Conservation (phyloP, 2,888 invertebrate species). For the Lasioglossum villosulum region DNA sequence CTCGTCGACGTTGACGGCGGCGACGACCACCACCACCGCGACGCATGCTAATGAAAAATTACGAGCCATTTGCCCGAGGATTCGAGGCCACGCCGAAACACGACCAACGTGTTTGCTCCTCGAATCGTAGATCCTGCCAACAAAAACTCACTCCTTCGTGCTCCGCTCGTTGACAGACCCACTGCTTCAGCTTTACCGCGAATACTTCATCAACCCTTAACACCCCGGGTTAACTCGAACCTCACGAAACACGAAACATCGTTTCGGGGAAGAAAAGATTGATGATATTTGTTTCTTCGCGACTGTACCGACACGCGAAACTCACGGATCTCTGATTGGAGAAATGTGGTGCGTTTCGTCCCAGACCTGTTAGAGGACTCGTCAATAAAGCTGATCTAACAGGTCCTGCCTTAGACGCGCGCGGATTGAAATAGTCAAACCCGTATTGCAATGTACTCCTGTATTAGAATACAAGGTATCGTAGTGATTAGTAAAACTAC, state of each 20-base stretch:
- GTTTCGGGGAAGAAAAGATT: not conserved
- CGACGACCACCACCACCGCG: not conserved
- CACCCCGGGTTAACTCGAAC: not conserved
- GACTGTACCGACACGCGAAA: too few species aligned
- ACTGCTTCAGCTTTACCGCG: not conserved
- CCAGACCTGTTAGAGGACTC: too few species aligned
- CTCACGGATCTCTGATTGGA: too few species aligned
- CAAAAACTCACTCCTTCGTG: not conserved
- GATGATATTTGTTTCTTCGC: too few species aligned
- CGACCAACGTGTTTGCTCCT: not conserved
- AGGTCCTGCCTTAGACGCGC: too few species aligned
- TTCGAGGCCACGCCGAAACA: not conserved
- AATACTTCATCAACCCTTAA: not conserved
- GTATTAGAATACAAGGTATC: too few species aligned
- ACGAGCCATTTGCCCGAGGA: not conserved
- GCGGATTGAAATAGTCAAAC: too few species aligned
- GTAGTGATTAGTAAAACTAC: too few species aligned
- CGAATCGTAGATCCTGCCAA: not conserved
- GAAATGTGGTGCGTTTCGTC: too few species aligned
- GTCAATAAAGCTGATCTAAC: too few species aligned
- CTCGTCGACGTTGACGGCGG: not conserved
- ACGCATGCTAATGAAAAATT: slow-evolving; percentile 20
- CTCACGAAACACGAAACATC: not conserved
- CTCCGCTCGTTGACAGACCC: not conserved
- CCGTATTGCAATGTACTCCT: too few species aligned